These are phyloP conservation scores for Oncopodura yosiiana DNA, from an alignment of 1,140 invertebrate species.

Conservation along the genomic window DNA sequence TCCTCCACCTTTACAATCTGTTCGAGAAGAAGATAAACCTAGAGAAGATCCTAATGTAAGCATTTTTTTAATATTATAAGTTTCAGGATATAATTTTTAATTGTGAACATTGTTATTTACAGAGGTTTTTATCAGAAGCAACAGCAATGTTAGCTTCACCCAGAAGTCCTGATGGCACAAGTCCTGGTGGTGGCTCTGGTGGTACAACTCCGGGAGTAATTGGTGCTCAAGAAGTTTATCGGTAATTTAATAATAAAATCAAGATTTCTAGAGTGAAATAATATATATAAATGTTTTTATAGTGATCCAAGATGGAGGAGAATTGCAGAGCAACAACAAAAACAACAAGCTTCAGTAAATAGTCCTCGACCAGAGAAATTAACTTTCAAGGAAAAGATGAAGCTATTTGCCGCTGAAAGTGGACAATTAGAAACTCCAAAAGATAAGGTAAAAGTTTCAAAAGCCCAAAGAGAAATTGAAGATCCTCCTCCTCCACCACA, in stretches of 20 bases:
- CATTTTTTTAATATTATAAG: slow-evolving; percentile 29
- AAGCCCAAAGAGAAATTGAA: slow-evolving; percentile 82
- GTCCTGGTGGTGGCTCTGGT: slow-evolving; percentile 46
- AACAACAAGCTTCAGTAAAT: slow-evolving; percentile 53
- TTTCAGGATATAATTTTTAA: too few species aligned
- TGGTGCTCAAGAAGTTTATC: slow-evolving; percentile 69
- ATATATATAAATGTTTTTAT: slow-evolving; percentile 28
- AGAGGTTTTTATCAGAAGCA: slow-evolving; percentile 72
- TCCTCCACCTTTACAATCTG: slow-evolving; percentile 36
- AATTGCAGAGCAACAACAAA: slow-evolving; percentile 63
- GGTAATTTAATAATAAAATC: slow-evolving; percentile 36
- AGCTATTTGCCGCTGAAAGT: slow-evolving; percentile 89
- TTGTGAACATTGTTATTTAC: slow-evolving; percentile 41
- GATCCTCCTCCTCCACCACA: slow-evolving; percentile 1
- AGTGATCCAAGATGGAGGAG: slow-evolving; percentile 74
- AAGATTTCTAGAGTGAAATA: neutral
- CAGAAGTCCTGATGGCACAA: slow-evolving; percentile 54
- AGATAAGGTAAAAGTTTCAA: slow-evolving; percentile 87
- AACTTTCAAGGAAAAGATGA: slow-evolving; percentile 92
- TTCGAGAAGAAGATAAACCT: slow-evolving; percentile 40
- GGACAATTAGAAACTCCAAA: slow-evolving; percentile 76
- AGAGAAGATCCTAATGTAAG: slow-evolving; percentile 73
- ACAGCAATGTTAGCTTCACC: slow-evolving; percentile 63
- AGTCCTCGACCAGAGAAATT: slow-evolving; percentile 74
- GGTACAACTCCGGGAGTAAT: slow-evolving; percentile 79